Evolutionary conservation across 2,888 invertebrate genomes (phyloP).

Genomic region (Sarcophaga subvicina): DNA sequence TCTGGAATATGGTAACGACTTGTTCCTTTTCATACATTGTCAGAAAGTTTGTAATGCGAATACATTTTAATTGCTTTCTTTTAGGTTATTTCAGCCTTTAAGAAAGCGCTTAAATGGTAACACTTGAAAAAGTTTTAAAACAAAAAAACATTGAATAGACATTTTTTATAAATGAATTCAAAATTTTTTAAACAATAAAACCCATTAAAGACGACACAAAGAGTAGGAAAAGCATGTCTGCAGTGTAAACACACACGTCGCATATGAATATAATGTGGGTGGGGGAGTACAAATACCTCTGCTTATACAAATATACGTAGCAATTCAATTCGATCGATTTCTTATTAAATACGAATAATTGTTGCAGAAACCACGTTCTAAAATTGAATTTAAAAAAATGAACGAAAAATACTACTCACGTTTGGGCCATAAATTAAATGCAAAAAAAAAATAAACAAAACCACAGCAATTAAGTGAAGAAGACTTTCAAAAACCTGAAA

Average conservation of each 20-base stretch:
- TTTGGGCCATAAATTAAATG: conserved; percentile 23
- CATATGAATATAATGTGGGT: background rate
- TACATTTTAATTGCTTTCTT: too few species aligned
- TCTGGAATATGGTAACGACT: too few species aligned
- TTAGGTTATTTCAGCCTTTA: too few species aligned
- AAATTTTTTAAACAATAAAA: background rate
- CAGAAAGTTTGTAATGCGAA: too few species aligned
- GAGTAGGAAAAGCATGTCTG: background rate
- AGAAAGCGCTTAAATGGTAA: too few species aligned
- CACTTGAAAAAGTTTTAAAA: too few species aligned
- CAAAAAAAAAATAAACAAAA: conserved; percentile 5
- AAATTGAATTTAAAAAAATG: background rate
- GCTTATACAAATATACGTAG: background rate
- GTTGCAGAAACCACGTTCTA: conserved; percentile 26
- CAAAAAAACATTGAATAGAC: background rate
- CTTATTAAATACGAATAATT: conserved; percentile 14
- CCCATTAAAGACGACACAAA: background rate
- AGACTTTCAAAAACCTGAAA: background rate
- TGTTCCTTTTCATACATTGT: too few species aligned
- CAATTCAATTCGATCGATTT: conserved; percentile 46
- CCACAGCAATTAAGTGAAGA: conserved; percentile 2
- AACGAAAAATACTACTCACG: conserved; percentile 43
- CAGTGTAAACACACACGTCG: background rate
- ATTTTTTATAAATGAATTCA: background rate
- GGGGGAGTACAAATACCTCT: conserved; percentile 39